Conservation (phyloP, 2,113 vertebrate genomes). For the Pachyramphus minor region DNA sequence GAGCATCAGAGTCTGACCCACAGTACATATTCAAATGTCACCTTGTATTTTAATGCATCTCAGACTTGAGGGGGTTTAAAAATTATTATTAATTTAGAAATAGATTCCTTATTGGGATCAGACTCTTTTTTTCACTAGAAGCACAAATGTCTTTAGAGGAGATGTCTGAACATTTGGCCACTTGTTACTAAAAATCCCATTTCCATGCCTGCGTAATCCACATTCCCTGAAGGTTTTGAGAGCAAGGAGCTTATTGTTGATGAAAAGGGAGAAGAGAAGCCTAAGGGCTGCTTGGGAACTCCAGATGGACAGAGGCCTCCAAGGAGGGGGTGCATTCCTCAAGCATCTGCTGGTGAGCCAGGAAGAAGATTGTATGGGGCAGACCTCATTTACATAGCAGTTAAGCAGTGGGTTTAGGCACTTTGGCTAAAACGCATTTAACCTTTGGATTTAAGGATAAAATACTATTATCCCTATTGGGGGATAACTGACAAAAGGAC, state of each 20-base stretch:
- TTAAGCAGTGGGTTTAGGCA: neutral
- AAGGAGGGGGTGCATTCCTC: neutral
- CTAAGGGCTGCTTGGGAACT: conserved; percentile 8
- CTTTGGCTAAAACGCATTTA: conserved; percentile 6
- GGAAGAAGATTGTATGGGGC: neutral
- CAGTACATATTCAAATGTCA: conserved; percentile 51
- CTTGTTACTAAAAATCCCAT: conserved; percentile 58
- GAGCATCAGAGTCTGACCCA: conserved; percentile 24
- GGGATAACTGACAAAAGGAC: conserved; percentile 13
- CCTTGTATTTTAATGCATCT: conserved; percentile 41
- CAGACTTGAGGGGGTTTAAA: neutral
- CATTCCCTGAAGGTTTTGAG: conserved; percentile 30
- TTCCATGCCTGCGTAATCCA: conserved; percentile 36
- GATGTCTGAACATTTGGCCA: conserved; percentile 21
- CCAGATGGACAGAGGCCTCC: conserved; percentile 6
- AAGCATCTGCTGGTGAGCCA: neutral
- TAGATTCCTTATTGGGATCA: conserved; percentile 7
- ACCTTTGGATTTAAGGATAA: conserved; percentile 46
- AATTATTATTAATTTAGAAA: conserved; percentile 53
- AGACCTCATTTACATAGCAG: neutral
- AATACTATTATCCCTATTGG: conserved; percentile 18
- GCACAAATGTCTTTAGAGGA: conserved; percentile 21
- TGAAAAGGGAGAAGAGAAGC: conserved; percentile 22
- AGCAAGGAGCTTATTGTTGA: conserved; percentile 34
- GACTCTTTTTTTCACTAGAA: neutral